These are phyloP conservation scores for Electrophaes corylata DNA, from an alignment of 2,888 invertebrate genomes.

Conservation along the genomic window DNA sequence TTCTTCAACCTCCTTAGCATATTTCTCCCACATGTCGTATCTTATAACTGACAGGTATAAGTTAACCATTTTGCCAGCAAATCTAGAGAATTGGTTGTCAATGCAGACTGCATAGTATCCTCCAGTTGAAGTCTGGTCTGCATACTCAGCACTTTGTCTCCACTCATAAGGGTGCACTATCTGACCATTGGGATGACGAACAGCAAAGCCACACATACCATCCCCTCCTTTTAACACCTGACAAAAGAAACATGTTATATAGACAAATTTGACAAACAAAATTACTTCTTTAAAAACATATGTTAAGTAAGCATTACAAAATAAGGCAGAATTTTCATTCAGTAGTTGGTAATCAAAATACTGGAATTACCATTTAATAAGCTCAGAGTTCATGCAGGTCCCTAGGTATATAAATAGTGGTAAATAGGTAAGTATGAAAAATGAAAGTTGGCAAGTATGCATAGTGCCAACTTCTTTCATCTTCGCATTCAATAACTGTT, in stretches of 20 bases:
- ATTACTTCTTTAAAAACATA: background rate
- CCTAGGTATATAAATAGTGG: no score
- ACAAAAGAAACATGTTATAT: constrained; percentile 21
- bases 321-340: background rate
- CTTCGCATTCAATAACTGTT: background rate
- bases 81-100: constrained; percentile 96
- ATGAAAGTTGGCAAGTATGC: constrained; percentile 8
- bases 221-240: constrained; percentile 96
- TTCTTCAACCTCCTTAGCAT: constrained; percentile 94
- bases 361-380: no score
- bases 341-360: no score
- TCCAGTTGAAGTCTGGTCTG: constrained; percentile 91
- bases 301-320: background rate
- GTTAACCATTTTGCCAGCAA: constrained; percentile 95
- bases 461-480: background rate
- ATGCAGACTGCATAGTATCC: constrained; percentile 96
- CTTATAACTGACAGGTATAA: constrained; percentile 95
- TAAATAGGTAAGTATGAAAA: constrained; percentile 3
- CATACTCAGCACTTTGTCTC: constrained; percentile 95
- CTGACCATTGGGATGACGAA: constrained; percentile 92
- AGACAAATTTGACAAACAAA: background rate
- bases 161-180: constrained; percentile 96
- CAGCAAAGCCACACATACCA: constrained; percentile 96
- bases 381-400: no score
- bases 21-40: constrained; percentile 97